phyloP scores from a whole-genome alignment of 2,888 invertebrate genomes.

The Caenorhabditis wallacei region DNA sequence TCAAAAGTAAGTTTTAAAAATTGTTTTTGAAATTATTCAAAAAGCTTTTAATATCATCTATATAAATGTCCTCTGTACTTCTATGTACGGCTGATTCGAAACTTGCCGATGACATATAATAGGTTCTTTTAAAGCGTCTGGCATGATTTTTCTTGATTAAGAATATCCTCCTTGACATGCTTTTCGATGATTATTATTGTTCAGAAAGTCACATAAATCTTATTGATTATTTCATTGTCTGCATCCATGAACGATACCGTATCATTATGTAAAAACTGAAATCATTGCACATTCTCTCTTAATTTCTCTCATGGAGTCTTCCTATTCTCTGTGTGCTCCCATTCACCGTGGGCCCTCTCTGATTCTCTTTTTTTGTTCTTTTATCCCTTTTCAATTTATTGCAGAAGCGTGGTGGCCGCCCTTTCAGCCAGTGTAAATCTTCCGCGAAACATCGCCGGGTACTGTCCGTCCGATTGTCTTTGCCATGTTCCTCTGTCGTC shows the following conservation, averaged over 20 bases:
- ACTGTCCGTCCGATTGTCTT: conserved; percentile 62
- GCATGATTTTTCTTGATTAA: conserved; percentile 4
- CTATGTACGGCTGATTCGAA: conserved; percentile 52
- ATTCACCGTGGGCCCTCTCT: conserved; percentile 2
- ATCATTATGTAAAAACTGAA: conserved; percentile 4
- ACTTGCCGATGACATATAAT: neutral
- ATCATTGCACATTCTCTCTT: neutral
- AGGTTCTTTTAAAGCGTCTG: neutral
- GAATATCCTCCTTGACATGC: conserved; percentile 16
- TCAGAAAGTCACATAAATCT: neutral
- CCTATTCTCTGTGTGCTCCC: conserved; percentile 1
- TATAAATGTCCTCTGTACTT: conserved; percentile 40
- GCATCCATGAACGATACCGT: conserved; percentile 8
- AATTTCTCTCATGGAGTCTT: neutral
- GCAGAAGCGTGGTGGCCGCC: conserved; percentile 70
- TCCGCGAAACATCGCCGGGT: conserved; percentile 72
- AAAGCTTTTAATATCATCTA: conserved; percentile 10
- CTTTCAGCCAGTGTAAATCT: conserved; percentile 66
- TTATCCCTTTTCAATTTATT: conserved; percentile 42
- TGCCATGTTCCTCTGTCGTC: conserved; percentile 60
- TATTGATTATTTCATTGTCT: neutral
- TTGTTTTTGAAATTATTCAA: neutral
- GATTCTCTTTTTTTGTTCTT: neutral
- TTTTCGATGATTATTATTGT: conserved; percentile 9
- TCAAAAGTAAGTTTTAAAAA: conserved; percentile 58